phyloP scores from a whole-genome alignment of 2,113 vertebrate genomes.

The Perca schrenkii region DNA sequence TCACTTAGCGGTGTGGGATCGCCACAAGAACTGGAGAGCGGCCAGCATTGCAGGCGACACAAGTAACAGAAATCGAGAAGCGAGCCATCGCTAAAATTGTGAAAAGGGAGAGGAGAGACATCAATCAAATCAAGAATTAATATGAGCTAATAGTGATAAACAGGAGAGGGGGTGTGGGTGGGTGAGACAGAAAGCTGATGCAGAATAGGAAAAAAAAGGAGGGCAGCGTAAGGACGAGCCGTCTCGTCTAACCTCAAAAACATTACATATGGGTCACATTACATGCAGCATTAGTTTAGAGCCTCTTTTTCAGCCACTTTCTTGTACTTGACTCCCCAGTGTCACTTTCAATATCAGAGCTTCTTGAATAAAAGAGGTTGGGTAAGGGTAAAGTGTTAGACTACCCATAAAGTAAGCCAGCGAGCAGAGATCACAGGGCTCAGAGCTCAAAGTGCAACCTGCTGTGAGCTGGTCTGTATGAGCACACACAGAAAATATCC shows the following conservation, averaged over 20 bases:
- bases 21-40: slow-evolving; percentile 68
- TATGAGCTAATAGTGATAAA: slow-evolving; percentile 24
- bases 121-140: slow-evolving; percentile 13
- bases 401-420: slow-evolving; percentile 17
- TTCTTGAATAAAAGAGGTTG: neutral
- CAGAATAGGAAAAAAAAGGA: slow-evolving; percentile 37
- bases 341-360: slow-evolving; percentile 20
- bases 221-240: slow-evolving; percentile 42
- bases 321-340: neutral
- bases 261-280: slow-evolving; percentile 70
- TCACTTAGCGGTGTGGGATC: slow-evolving; percentile 43
- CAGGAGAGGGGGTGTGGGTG: slow-evolving; percentile 30
- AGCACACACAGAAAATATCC: slow-evolving; percentile 53
- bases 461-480: slow-evolving; percentile 48
- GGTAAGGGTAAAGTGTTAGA: neutral
- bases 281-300: slow-evolving; percentile 22
- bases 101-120: slow-evolving; percentile 9
- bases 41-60: slow-evolving; percentile 80
- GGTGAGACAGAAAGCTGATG: slow-evolving; percentile 15
- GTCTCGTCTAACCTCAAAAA: slow-evolving; percentile 36
- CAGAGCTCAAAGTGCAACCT: slow-evolving; percentile 48
- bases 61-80: slow-evolving; percentile 57
- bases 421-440: slow-evolving; percentile 22
- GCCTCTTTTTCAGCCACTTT: neutral
- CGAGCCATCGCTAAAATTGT: slow-evolving; percentile 46